These are phyloP conservation scores for Saccopteryx bilineata DNA, from an alignment of 2,113 vertebrate genomes.

Conservation along the genomic window DNA sequence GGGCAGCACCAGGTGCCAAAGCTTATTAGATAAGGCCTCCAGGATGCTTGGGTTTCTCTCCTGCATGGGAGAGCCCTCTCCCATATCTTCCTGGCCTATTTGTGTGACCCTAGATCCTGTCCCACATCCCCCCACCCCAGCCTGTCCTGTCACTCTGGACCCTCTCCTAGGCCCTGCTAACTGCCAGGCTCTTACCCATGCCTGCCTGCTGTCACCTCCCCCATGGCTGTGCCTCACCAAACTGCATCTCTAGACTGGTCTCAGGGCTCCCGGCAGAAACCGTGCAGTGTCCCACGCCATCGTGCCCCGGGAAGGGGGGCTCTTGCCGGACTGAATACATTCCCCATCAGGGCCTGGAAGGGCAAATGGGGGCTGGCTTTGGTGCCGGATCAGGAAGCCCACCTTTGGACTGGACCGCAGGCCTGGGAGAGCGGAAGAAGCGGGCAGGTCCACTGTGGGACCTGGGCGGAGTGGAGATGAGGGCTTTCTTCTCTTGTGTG, in stretches of 20 bases:
- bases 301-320: not conserved
- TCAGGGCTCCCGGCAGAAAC: not conserved
- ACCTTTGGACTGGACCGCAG: not conserved
- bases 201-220: not conserved
- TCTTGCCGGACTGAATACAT: not conserved
- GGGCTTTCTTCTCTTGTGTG: not conserved
- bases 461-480: rapidly evolving
- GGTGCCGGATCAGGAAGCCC: not conserved
- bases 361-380: not conserved
- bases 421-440: not conserved
- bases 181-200: not conserved
- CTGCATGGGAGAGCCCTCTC: not conserved
- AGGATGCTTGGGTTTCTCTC: not conserved
- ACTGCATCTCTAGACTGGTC: not conserved
- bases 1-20: not conserved
- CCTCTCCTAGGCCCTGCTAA: not conserved
- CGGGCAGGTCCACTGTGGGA: rapidly evolving
- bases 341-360: no score
- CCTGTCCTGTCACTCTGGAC: not conserved
- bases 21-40: not conserved
- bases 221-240: not conserved
- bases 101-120: not conserved
- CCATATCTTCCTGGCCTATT: rapidly evolving
- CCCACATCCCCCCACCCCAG: not conserved
- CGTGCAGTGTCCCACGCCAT: not conserved